Evolutionary conservation across 92 coral and sea anemone genomes (phyloP).

Genomic region (Phenganax subtilis): DNA sequence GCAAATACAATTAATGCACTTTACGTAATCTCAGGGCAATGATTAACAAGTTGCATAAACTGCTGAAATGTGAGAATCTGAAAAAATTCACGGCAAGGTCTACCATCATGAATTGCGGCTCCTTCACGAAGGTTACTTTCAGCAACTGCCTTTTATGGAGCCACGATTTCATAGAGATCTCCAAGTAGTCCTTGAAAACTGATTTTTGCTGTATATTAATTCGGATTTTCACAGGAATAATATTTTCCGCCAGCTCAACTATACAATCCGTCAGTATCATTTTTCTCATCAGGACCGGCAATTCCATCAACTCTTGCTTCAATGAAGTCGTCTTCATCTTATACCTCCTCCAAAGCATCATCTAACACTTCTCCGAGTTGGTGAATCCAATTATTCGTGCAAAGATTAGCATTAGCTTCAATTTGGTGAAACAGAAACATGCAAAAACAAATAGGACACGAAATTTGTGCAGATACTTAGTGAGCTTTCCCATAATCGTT

Average conservation of each 20-base stretch:
- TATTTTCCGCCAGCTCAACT: slow-evolving; percentile 25
- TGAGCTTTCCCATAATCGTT: neutral
- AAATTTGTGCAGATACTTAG: neutral
- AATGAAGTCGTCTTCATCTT: neutral
- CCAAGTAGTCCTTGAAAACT: slow-evolving; percentile 55
- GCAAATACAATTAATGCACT: too few relatives aligned
- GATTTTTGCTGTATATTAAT: slow-evolving; percentile 42
- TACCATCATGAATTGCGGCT: slow-evolving; percentile 73
- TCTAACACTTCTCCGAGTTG: slow-evolving; percentile 49
- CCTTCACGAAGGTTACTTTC: slow-evolving; percentile 58
- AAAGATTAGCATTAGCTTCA: slow-evolving; percentile 54
- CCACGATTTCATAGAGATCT: slow-evolving; percentile 58
- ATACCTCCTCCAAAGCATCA: slow-evolving; percentile 29
- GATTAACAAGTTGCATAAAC: neutral
- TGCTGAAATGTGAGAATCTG: slow-evolving; percentile 46
- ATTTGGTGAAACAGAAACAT: slow-evolving; percentile 52
- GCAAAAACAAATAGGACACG: slow-evolving; percentile 50
- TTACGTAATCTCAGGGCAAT: too few relatives aligned
- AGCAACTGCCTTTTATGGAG: slow-evolving; percentile 46
- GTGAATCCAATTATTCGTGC: slow-evolving; percentile 48
- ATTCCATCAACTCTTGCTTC: slow-evolving; percentile 28
- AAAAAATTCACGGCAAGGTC: slow-evolving; percentile 61
- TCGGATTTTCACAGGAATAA: slow-evolving; percentile 34
- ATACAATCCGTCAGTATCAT: slow-evolving; percentile 27
- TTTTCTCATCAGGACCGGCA: slow-evolving; percentile 25